Evolutionary conservation across 2,888 invertebrate genomes (phyloP).

Genomic region (Spodoptera littoralis): DNA sequence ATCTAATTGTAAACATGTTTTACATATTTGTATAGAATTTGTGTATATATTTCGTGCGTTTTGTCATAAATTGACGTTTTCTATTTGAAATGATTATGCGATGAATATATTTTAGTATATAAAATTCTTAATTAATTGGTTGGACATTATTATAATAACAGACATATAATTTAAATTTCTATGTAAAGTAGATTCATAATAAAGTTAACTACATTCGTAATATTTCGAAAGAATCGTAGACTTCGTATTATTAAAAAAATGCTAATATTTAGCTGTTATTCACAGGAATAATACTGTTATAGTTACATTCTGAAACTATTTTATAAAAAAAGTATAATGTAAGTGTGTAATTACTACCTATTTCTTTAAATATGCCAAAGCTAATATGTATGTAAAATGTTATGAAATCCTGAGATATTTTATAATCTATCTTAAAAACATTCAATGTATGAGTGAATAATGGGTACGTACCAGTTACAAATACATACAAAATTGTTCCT

Average conservation of each 20-base stretch:
- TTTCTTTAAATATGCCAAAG: slow-evolving; percentile 23
- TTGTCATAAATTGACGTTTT: slow-evolving; percentile 29
- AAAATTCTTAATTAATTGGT: slow-evolving; percentile 5
- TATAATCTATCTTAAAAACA: slow-evolving; percentile 14
- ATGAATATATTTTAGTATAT: slow-evolving; percentile 5
- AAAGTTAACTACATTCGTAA: slow-evolving; percentile 21
- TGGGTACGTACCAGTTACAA: slow-evolving; percentile 20
- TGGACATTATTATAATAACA: slow-evolving; percentile 7
- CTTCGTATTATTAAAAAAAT: slow-evolving; percentile 1
- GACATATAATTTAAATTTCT: slow-evolving; percentile 14
- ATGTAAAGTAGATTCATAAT: slow-evolving; percentile 33
- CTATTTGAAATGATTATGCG: slow-evolving; percentile 26
- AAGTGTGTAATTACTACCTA: background rate
- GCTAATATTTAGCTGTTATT: no score
- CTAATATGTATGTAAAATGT: slow-evolving; percentile 25
- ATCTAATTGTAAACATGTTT: slow-evolving; percentile 1
- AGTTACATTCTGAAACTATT: no score
- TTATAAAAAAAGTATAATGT: no score
- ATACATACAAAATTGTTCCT: slow-evolving; percentile 50
- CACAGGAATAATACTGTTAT: no score
- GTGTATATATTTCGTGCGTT: slow-evolving; percentile 32
- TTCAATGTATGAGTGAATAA: slow-evolving; percentile 18
- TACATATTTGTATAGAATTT: slow-evolving; percentile 23
- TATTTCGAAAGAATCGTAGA: slow-evolving; percentile 22
- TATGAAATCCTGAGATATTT: slow-evolving; percentile 19